These are phyloP conservation scores for Emys orbicularis DNA, from an alignment of 2,797 vertebrate genomes.

Conservation along the genomic window DNA sequence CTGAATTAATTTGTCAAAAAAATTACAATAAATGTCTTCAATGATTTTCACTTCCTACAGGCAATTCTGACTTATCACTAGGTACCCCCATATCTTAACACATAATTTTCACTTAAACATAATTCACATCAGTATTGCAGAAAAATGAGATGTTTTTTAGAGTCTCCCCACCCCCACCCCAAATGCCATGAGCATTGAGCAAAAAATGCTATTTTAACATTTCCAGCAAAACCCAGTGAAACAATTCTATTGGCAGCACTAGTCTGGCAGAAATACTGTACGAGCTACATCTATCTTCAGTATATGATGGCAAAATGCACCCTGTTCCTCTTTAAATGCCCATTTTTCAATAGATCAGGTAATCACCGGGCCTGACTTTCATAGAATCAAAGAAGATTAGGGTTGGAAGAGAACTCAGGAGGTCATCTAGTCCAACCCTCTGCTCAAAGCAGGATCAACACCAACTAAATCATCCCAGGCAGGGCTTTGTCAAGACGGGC, in stretches of 20 bases:
- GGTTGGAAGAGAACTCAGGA: no score
- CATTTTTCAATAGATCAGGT: no score
- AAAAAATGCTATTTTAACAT: not conserved
- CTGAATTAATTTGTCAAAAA: conserved; percentile 21
- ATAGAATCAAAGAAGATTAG: no score
- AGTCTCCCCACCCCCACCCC: not conserved
- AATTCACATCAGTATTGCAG: conserved; percentile 19
- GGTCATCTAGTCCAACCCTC: no score
- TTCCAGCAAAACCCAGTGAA: not conserved
- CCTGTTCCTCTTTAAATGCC: no score
- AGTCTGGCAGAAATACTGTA: no score
- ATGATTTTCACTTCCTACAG: conserved; percentile 26
- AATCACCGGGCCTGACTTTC: not conserved
- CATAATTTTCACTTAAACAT: conserved; percentile 47
- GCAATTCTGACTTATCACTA: conserved; percentile 20
- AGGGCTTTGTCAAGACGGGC: no score
- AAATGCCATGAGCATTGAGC: conserved; percentile 11
- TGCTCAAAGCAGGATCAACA: no score
- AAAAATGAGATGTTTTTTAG: conserved; percentile 7
- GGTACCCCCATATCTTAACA: conserved; percentile 10
- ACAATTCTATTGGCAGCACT: not conserved
- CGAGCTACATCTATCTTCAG: not conserved
- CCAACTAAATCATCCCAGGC: no score
- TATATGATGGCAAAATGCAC: not conserved
- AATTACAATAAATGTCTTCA: conserved; percentile 39